These are phyloP conservation scores for Microtus ochrogaster DNA, from an alignment of 2,113 vertebrate species.

Conservation along the genomic window DNA sequence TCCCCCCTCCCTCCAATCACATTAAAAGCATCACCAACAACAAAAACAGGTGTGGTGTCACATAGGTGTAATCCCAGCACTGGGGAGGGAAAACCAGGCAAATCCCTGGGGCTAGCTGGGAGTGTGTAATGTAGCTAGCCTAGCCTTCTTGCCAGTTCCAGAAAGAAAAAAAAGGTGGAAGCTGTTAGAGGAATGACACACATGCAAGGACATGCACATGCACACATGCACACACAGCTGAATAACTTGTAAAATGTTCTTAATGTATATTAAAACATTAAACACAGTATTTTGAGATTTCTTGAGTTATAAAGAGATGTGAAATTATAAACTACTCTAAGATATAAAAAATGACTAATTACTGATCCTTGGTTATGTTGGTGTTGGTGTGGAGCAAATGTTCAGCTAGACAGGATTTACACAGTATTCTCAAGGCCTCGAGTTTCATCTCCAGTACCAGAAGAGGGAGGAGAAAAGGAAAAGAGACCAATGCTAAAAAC, in stretches of 20 bases:
- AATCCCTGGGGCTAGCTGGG: background rate
- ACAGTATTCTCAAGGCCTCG: background rate
- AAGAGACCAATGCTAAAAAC: background rate
- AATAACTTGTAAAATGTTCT: background rate
- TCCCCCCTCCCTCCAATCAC: background rate
- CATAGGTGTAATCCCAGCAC: background rate
- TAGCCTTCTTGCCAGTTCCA: background rate
- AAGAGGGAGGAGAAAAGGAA: background rate
- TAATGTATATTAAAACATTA: constrained; percentile 17
- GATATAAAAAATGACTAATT: constrained; percentile 31
- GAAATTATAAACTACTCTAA: constrained; percentile 23
- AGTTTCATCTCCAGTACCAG: background rate
- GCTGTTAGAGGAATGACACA: background rate
- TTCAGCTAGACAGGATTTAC: background rate
- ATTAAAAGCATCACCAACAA: background rate
- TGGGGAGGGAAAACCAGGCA: background rate
- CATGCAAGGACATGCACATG: background rate
- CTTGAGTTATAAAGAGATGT: constrained; percentile 12
- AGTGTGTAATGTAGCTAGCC: background rate
- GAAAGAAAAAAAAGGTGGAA: background rate
- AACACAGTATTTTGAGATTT: constrained; percentile 20
- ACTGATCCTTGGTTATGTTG: background rate
- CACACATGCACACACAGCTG: background rate
- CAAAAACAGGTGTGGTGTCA: background rate
- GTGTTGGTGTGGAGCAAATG: background rate